These are phyloP conservation scores for Hyles vespertilio DNA, from an alignment of 1,140 invertebrate species.

Conservation along the genomic window DNA sequence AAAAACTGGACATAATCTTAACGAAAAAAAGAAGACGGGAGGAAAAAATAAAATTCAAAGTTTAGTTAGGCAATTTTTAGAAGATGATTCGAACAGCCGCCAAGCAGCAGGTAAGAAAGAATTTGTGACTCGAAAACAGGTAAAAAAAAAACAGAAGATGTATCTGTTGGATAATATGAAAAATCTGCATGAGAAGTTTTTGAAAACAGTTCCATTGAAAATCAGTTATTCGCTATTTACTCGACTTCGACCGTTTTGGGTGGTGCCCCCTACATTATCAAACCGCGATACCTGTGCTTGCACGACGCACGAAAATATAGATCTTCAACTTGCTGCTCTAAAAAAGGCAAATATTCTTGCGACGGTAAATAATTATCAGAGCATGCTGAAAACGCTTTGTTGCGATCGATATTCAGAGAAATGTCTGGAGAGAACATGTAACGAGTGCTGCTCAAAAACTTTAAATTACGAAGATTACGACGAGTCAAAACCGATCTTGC, in stretches of 20 bases:
- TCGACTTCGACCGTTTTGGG: conserved; percentile 16
- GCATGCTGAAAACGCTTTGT: conserved; percentile 18
- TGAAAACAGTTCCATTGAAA: conserved; percentile 14
- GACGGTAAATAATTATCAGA: conserved; percentile 20
- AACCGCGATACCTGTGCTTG: conserved; percentile 16
- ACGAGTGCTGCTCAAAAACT: conserved; percentile 13
- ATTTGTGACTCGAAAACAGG: conserved; percentile 20
- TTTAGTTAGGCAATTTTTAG: conserved; percentile 15
- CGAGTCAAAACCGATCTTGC: conserved; percentile 5
- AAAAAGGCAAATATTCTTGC: conserved; percentile 18
- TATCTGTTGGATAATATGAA: conserved; percentile 19
- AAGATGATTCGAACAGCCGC: conserved; percentile 21
- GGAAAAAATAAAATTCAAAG: conserved; percentile 4
- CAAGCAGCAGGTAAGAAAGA: conserved; percentile 21
- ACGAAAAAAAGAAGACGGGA: no score
- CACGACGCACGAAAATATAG: conserved; percentile 9
- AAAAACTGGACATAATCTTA: no score
- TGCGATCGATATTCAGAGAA: conserved; percentile 24
- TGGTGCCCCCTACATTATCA: conserved; percentile 14
- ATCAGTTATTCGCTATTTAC: conserved; percentile 16
- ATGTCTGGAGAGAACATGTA: conserved; percentile 18
- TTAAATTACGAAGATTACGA: conserved; percentile 11
- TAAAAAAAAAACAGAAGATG: conserved; percentile 26
- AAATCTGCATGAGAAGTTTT: conserved; percentile 23
- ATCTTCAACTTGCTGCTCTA: conserved; percentile 20